Conservation (phyloP, 2,888 invertebrate genomes). For the Microplitis deprimator region DNA sequence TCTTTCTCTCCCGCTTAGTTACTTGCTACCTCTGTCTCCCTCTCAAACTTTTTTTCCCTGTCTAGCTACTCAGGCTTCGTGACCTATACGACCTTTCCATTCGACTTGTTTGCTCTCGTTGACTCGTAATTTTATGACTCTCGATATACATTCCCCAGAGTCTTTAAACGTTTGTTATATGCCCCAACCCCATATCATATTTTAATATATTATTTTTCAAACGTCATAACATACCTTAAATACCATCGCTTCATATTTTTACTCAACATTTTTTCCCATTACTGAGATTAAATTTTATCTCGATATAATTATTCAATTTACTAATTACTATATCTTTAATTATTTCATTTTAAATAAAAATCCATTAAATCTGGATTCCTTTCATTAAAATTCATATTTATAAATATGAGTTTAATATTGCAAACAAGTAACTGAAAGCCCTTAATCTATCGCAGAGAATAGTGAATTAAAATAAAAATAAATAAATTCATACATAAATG, state of each 20-base stretch:
- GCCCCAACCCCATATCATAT: neutral
- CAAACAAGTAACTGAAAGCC: neutral
- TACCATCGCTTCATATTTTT: neutral
- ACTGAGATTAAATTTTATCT: slow-evolving; percentile 1
- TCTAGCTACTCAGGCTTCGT: slow-evolving; percentile 21
- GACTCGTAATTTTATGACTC: slow-evolving; percentile 41
- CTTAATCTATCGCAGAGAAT: neutral
- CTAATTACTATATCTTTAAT: neutral
- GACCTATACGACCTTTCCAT: slow-evolving; percentile 35
- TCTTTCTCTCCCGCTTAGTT: neutral
- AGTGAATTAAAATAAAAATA: neutral
- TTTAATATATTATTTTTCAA: neutral
- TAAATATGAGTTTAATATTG: neutral
- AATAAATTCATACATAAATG: neutral
- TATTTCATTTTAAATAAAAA: neutral
- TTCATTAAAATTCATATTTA: neutral
- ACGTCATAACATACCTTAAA: neutral
- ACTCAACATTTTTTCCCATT: neutral
- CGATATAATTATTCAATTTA: neutral
- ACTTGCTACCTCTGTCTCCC: neutral
- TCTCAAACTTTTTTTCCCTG: neutral
- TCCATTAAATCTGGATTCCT: neutral
- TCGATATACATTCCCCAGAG: slow-evolving; percentile 19
- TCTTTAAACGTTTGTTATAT: slow-evolving; percentile 31
- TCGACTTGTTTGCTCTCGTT: slow-evolving; percentile 36